Evolutionary conservation across 2,797 vertebrate species (phyloP), one percentile per base, ranked within the genome.

Genomic region (Gallinago nigripennis): DNA sequence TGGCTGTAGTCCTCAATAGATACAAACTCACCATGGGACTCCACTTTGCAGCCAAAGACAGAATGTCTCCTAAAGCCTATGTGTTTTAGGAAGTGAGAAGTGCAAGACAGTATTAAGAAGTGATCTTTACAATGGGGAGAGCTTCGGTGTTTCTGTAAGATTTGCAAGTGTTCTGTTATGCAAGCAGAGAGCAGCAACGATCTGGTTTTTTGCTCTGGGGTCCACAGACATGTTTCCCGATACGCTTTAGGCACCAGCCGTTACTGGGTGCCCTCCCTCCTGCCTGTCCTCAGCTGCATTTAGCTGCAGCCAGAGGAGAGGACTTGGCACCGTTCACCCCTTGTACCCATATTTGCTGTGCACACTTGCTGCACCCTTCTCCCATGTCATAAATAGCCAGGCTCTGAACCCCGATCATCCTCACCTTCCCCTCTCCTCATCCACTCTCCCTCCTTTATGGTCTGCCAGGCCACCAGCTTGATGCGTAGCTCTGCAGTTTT

Each of bases 1-100:
- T 35, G 13, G 3, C 64, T 69, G 13, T 19, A 28, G 9, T 50
- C 24, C 86, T 70, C 50, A 23, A 3, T 3, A 23, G 16, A 18
- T 37, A 18, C 8, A 66, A 20, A 48, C 20, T 57, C 61, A 11
- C 0, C 0, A 1, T 35, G 23, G 30, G n/a, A 48, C 45, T 76
- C 82, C 15, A 28, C 12, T 81, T 63, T 83, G 28, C n/a, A 75
- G 43, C 27, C 12, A n/a, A 12, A 39, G 60, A 8, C 30, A 51
- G 9, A 35, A 18, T 18, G 35, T 45, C 73, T 88, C n/a, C 39
- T 88, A 56, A 73, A 81, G 12, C 28, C 13, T 14, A 3, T 43
- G 10, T 56, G 8, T 41, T 79, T 66, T 78, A 13, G 14, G 57
- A 65, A 21, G 12, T 27, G 8, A 48, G 33, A 12, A 37, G 3